Conservation (phyloP, 1,140 invertebrate genomes). For the Drosophila baimaii region DNA sequence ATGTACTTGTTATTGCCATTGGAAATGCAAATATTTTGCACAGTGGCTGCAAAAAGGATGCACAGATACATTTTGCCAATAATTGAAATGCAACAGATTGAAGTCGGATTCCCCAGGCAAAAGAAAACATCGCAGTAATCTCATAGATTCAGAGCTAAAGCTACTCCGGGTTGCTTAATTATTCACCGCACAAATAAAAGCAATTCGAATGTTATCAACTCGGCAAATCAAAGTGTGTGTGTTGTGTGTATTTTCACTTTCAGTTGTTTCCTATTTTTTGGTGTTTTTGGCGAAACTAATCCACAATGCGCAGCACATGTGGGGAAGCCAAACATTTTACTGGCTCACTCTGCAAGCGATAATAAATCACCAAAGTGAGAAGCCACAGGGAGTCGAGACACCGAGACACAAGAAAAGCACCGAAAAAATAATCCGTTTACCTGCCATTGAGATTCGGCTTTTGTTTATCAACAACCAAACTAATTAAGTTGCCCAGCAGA, state of each 20-base stretch:
- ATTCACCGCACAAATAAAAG: slow-evolving; percentile 55
- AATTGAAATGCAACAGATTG: slow-evolving; percentile 50
- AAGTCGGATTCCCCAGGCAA: slow-evolving; percentile 15
- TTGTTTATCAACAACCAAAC: slow-evolving; percentile 58
- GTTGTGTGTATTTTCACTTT: slow-evolving; percentile 67
- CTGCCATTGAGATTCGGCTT: slow-evolving; percentile 37
- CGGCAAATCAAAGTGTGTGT: slow-evolving; percentile 26
- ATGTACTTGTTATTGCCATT: slow-evolving; percentile 45
- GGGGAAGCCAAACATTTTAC: slow-evolving; percentile 42
- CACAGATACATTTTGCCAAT: slow-evolving; percentile 28
- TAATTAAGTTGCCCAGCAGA: slow-evolving; percentile 68
- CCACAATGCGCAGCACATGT: slow-evolving; percentile 58
- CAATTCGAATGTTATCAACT: slow-evolving; percentile 45
- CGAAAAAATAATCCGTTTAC: slow-evolving; percentile 69
- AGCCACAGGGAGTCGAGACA: slow-evolving; percentile 43
- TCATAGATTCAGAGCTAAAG: slow-evolving; percentile 5
- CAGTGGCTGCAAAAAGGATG: slow-evolving; percentile 25
- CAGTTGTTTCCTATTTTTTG: slow-evolving; percentile 4
- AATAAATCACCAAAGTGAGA: slow-evolving; percentile 67
- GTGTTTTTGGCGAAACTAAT: slow-evolving; percentile 48
- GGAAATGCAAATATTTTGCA: slow-evolving; percentile 68
- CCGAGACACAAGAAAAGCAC: slow-evolving; percentile 16
- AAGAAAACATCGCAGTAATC: not conserved
- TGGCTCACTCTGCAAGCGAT: slow-evolving; percentile 14
- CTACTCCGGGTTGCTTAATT: slow-evolving; percentile 25